Evolutionary conservation across 2,113 vertebrate species (phyloP).

Genomic region (Steatornis caripensis): DNA sequence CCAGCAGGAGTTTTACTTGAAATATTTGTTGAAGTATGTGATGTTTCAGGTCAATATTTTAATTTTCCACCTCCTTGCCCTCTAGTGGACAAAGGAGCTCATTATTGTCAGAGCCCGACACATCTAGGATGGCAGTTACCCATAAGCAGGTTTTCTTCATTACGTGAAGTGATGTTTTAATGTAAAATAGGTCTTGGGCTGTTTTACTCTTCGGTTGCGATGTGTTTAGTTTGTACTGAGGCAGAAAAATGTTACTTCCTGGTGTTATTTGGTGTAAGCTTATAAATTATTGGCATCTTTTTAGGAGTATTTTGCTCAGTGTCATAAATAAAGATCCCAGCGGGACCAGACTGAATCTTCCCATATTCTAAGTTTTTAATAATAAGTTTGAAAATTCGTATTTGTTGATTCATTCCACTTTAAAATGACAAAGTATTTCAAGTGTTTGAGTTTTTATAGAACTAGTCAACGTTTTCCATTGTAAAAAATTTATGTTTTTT

Average conservation of each 20-base stretch:
- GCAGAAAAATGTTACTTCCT: background rate
- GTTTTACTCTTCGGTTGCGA: background rate
- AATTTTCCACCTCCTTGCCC: constrained; percentile 1
- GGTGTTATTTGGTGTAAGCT: background rate
- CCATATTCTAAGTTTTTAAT: background rate
- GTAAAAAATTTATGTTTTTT: background rate
- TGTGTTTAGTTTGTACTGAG: background rate
- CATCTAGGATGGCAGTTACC: background rate
- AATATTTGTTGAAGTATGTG: background rate
- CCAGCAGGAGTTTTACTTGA: background rate
- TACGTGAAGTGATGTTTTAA: background rate
- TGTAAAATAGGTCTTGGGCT: background rate
- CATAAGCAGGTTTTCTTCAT: background rate
- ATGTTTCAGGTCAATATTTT: background rate
- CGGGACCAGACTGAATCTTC: background rate
- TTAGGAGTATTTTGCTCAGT: background rate
- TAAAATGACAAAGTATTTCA: background rate
- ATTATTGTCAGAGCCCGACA: background rate
- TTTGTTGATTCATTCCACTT: background rate
- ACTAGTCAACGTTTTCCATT: background rate
- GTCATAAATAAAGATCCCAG: background rate
- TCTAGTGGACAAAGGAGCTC: background rate
- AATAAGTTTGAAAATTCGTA: background rate
- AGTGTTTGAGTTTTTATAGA: background rate
- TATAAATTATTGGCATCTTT: background rate